Conservation (phyloP, 2,888 invertebrate species). For the Barypeithes pellucidus region DNA sequence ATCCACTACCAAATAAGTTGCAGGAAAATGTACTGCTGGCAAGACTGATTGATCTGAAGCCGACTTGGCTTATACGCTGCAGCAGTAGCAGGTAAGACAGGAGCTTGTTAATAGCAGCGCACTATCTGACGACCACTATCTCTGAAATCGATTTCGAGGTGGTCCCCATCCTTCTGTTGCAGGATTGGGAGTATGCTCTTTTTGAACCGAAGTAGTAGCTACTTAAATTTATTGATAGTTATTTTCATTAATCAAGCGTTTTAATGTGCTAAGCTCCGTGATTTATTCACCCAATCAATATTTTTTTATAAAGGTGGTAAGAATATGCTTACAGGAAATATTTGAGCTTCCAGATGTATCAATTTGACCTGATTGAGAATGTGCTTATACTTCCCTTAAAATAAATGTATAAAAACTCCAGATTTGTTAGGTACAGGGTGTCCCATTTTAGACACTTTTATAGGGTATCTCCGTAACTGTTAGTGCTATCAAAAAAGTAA, state of each 20-base stretch:
- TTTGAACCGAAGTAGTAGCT: slow-evolving; percentile 31
- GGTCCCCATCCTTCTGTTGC: slow-evolving; percentile 54
- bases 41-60: slow-evolving; percentile 50
- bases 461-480: too few relatives aligned
- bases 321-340: too few relatives aligned
- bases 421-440: too few relatives aligned
- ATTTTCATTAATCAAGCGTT: background rate
- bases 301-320: too few relatives aligned
- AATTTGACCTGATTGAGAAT: too few relatives aligned
- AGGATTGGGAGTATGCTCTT: slow-evolving; percentile 28
- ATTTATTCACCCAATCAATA: too few relatives aligned
- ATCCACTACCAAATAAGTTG: background rate
- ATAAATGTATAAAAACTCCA: too few relatives aligned
- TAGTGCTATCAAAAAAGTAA: too few relatives aligned
- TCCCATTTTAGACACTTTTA: too few relatives aligned
- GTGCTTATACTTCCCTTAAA: too few relatives aligned
- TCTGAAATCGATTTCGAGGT: slow-evolving; percentile 55
- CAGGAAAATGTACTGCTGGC: slow-evolving; percentile 27
- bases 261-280: too few relatives aligned
- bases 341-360: too few relatives aligned
- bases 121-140: slow-evolving; percentile 54
- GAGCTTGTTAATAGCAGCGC: slow-evolving; percentile 53
- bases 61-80: slow-evolving; percentile 45
- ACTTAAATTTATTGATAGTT: background rate
- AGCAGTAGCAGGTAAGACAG: slow-evolving; percentile 45